Evolutionary conservation across 2,888 invertebrate genomes (phyloP).

Genomic region (Drosophila demipolita): DNA sequence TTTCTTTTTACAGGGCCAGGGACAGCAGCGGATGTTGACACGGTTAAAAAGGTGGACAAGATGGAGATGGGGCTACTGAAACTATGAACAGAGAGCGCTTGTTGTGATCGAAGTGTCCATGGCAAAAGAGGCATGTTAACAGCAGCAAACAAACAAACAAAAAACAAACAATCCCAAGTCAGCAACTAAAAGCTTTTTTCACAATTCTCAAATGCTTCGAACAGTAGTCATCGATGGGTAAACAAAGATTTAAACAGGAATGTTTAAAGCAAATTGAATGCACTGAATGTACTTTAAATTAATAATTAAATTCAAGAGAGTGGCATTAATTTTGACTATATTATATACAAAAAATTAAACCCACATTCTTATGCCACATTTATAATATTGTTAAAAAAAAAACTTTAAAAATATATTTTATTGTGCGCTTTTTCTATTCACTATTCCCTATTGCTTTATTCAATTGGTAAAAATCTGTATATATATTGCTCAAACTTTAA

Average conservation of each 20-base stretch:
- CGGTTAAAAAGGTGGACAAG: neutral
- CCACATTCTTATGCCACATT: neutral
- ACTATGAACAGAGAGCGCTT: slow-evolving; percentile 35
- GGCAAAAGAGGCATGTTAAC: slow-evolving; percentile 12
- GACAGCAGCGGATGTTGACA: slow-evolving; percentile 63
- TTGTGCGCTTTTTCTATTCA: neutral
- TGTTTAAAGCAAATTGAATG: neutral
- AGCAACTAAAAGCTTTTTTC: slow-evolving; percentile 9
- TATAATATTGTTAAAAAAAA: neutral
- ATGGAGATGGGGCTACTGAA: neutral
- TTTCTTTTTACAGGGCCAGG: slow-evolving; percentile 3
- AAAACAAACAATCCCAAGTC: slow-evolving; percentile 14
- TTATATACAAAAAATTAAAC: neutral
- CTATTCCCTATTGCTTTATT: slow-evolving; percentile 31
- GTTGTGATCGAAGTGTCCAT: slow-evolving; percentile 44
- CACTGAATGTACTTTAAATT: neutral
- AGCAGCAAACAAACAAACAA: slow-evolving; percentile 25
- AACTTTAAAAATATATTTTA: neutral
- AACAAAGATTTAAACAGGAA: neutral
- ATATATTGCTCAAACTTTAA: slow-evolving; percentile 5
- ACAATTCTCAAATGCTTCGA: slow-evolving; percentile 2
- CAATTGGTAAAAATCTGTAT: slow-evolving; percentile 31
- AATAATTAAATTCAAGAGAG: neutral
- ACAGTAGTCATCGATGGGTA: neutral
- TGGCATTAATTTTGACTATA: neutral